Percentiles rank a stretch among this genome's conserved stretches.
Evolutionary conservation across 2,888 invertebrate species (phyloP).

Genomic region (Cremastinae sp.): DNA sequence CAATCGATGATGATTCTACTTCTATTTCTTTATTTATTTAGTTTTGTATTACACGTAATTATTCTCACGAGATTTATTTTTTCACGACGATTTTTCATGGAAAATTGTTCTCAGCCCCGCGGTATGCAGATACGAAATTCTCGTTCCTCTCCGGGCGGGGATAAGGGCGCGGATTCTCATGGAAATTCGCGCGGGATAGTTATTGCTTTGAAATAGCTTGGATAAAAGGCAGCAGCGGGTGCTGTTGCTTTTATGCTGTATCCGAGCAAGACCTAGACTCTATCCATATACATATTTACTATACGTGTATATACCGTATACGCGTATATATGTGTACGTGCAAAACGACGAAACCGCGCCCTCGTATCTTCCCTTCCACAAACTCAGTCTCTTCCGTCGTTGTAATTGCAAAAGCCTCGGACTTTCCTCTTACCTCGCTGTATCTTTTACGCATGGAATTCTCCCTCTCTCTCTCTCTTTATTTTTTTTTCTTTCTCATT

Average conservation of each 20-base stretch:
- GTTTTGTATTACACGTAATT: no score
- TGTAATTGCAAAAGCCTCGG: slow-evolving; percentile 71
- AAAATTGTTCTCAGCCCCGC: no score
- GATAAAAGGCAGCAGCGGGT: slow-evolving; percentile 34
- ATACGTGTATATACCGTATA: no score
- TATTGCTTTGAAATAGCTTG: slow-evolving; percentile 27
- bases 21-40: no score
- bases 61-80: no score
- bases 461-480: not conserved
- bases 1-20: no score
- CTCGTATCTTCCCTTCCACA: slow-evolving; percentile 59
- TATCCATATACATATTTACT: no score
- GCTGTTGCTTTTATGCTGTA: no score
- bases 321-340: slow-evolving; percentile 6
- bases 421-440: slow-evolving; percentile 1
- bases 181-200: not conserved
- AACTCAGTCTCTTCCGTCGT: slow-evolving; percentile 74
- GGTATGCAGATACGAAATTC: not conserved
- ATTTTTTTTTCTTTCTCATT: not conserved
- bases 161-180: slow-evolving; percentile 19
- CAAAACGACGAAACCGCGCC: slow-evolving; percentile 59
- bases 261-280: no score
- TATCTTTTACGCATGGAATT: no score
- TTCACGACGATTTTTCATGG: no score
- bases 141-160: not conserved